Base-by-base conservation (phyloP, 1,140 invertebrate species). In the Acromyrmex charruanus region DNA sequence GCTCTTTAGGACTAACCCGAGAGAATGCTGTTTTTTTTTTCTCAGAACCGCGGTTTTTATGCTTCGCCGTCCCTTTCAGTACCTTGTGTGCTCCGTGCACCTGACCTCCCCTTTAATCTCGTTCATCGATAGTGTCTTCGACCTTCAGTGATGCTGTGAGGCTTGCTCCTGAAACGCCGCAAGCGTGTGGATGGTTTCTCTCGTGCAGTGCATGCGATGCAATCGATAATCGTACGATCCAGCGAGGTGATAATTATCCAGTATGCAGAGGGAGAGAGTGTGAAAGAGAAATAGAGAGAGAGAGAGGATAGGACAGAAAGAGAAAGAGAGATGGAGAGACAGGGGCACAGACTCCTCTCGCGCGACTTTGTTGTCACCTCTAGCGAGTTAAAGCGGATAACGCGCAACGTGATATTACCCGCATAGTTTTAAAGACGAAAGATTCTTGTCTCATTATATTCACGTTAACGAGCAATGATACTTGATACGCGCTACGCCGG, bases 71-170 rank as follows among this genome's bases (percentile, higher is more conserved):
- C 58, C 55, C 69, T 84, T 84, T 84, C 31, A 84, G 28, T 35
- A 51, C 39, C 69, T 61, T 35, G 55, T 59, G 39, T 35, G 35
- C 5, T 51, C 25, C 25, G 28, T 84, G 69, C 80, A 84, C 69
- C 69, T 84, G 80, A 84, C 80, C 69, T 84, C 59, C 80, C 69
- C 69, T 84, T 84, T 84, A 84, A 84, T 84, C 69, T 75, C 28
- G 55, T 49, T 63, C 69, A 75, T 75, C 80, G 69, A 84, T 74
- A 84, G 69, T 84, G 69, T 61, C 69, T 84, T 84, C 80, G 80
- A 84, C 80, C 69, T 84, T 84, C 80, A 51, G 55, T 49, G 39
- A 81, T 16, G 49, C 39, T 72, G 68, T 55, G 25, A 74, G 69
- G n/a, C n/a, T 72, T 39, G 75, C 39, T 88, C 51, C 68, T 72